phyloP scores from a whole-genome alignment of 2,797 vertebrate species.

The Enteromius afrohamiltoni region DNA sequence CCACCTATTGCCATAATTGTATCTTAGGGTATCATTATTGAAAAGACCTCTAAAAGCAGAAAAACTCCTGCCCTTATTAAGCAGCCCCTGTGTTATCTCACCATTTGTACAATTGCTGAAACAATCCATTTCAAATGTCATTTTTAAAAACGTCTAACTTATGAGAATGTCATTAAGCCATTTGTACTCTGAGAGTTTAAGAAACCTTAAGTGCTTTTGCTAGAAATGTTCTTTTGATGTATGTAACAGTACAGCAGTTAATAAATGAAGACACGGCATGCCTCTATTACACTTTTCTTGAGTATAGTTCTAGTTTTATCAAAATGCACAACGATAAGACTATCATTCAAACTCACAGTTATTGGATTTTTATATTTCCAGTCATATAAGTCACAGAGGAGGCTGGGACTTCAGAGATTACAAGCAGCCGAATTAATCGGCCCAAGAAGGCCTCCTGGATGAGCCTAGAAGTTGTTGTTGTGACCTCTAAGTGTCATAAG shows the following conservation, averaged over 20 bases:
- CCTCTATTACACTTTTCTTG: background rate
- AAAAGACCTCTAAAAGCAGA: slow-evolving; percentile 43
- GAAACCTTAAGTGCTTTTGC: background rate
- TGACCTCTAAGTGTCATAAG: slow-evolving; percentile 59
- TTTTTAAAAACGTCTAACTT: slow-evolving; percentile 44
- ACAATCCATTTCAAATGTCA: slow-evolving; percentile 49
- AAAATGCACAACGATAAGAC: slow-evolving; percentile 14
- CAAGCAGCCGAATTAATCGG: background rate
- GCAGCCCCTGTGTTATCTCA: slow-evolving; percentile 39
- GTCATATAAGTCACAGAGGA: slow-evolving; percentile 5
- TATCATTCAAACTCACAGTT: slow-evolving; percentile 1
- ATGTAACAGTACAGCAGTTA: background rate
- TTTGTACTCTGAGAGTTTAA: slow-evolving; percentile 9
- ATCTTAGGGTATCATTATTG: slow-evolving; percentile 43
- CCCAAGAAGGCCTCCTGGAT: background rate
- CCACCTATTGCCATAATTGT: slow-evolving; percentile 27
- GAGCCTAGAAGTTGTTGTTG: slow-evolving; percentile 31
- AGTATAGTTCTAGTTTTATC: slow-evolving; percentile 2
- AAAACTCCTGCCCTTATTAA: slow-evolving; percentile 39
- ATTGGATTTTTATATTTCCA: slow-evolving; percentile 10
- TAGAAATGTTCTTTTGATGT: slow-evolving; percentile 28
- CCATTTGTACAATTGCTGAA: slow-evolving; percentile 40
- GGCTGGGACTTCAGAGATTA: slow-evolving; percentile 9
- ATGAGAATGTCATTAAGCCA: slow-evolving; percentile 43
- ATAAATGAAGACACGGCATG: background rate